phyloP scores from a whole-genome alignment of 2,113 vertebrate genomes.

The Anolis sagrei region DNA sequence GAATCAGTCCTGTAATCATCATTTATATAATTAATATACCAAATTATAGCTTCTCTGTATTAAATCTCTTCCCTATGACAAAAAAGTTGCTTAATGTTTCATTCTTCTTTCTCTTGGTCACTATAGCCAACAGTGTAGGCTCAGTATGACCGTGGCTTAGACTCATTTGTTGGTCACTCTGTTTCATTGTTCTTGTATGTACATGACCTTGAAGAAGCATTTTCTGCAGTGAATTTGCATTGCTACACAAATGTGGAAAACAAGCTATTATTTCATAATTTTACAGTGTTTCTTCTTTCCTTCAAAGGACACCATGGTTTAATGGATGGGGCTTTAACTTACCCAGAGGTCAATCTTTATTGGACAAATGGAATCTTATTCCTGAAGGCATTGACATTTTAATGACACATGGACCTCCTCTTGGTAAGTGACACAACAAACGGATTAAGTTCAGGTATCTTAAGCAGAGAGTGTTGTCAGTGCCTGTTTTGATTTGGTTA shows the following conservation, averaged over 20 bases:
- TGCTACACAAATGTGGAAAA: constrained; percentile 32
- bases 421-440: constrained; percentile 85
- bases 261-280: constrained; percentile 52
- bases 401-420: constrained; percentile 97
- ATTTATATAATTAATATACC: constrained; percentile 13
- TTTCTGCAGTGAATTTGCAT: constrained; percentile 24
- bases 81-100: constrained; percentile 6
- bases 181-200: constrained; percentile 39
- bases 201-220: constrained; percentile 41
- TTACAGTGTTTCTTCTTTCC: constrained; percentile 66
- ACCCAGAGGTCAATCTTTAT: constrained; percentile 95
- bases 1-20: constrained; percentile 17
- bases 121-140: background rate
- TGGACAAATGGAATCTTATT: constrained; percentile 99
- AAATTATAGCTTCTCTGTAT: constrained; percentile 4
- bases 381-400: constrained; percentile 97
- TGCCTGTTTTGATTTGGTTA: background rate
- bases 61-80: background rate
- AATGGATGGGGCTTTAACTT: constrained; percentile 99
- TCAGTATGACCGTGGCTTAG: background rate
- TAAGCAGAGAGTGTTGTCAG: background rate
- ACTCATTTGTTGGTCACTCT: background rate
- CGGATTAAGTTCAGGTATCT: background rate
- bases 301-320: constrained; percentile 97
- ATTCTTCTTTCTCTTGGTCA: background rate